phyloP scores from a whole-genome alignment of 2,888 invertebrate genomes.

The Falcaria lacertinaria region DNA sequence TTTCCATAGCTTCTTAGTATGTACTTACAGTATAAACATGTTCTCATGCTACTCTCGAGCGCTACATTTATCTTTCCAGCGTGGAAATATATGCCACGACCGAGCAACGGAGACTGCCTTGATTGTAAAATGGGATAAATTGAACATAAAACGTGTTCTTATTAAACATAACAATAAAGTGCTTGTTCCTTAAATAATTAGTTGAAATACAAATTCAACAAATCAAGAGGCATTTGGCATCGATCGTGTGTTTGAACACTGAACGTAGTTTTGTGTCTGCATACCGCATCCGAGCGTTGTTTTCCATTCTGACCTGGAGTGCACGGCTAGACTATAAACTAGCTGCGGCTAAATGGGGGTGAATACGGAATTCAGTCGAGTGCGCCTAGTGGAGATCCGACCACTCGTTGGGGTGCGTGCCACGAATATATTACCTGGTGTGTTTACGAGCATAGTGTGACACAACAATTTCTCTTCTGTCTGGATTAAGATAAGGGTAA shows the following conservation, averaged over 20 bases:
- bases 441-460: slow-evolving; percentile 4
- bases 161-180: no score
- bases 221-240: not conserved
- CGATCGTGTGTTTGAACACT: not conserved
- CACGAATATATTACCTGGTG: slow-evolving; percentile 18
- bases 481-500: no score
- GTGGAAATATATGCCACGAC: slow-evolving; percentile 17
- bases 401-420: slow-evolving; percentile 30
- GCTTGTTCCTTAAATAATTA: no score
- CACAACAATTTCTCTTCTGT: no score
- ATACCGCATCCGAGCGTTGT: slow-evolving; percentile 17
- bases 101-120: slow-evolving; percentile 24
- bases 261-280: not conserved
- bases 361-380: slow-evolving; percentile 26
- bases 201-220: not conserved
- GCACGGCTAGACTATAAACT: slow-evolving; percentile 36
- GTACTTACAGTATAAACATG: no score
- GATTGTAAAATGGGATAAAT: slow-evolving; percentile 25
- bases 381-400: slow-evolving; percentile 21
- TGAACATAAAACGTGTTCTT: not conserved
- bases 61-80: slow-evolving; percentile 35
- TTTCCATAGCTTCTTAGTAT: slow-evolving; percentile 20
- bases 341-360: slow-evolving; percentile 28
- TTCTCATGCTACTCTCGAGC: slow-evolving; percentile 32
- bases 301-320: slow-evolving; percentile 9